Percentiles rank a stretch among this genome's conserved stretches.
phyloP scores from a whole-genome alignment of 2,888 invertebrate genomes.

The Chrysina gloriosa region DNA sequence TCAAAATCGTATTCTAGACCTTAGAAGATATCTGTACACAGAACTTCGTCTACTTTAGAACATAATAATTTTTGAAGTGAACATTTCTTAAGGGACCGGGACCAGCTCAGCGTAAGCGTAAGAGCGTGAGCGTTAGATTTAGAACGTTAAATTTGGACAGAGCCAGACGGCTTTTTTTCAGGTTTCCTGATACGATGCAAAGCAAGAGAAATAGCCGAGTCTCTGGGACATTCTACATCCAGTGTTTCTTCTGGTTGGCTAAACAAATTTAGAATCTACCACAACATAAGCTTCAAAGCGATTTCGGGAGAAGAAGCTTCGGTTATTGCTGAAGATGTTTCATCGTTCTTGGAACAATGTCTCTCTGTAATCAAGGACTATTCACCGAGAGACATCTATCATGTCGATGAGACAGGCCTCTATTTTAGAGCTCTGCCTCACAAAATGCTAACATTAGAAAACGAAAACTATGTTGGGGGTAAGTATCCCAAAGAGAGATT shows the following conservation, averaged over 20 bases:
- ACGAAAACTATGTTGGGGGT: too few relatives aligned
- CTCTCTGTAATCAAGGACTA: slow-evolving; percentile 19
- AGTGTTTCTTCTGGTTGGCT: slow-evolving; percentile 33
- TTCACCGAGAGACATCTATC: slow-evolving; percentile 34
- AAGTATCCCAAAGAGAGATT: slow-evolving; percentile 16
- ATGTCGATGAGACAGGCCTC: slow-evolving; percentile 34
- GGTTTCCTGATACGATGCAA: slow-evolving; percentile 25
- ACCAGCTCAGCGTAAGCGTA: too few relatives aligned
- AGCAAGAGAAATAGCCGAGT: slow-evolving; percentile 36
- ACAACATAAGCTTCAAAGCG: slow-evolving; percentile 31
- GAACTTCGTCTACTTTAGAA: too few relatives aligned
- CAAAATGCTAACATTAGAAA: slow-evolving; percentile 27
- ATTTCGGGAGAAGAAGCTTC: slow-evolving; percentile 37
- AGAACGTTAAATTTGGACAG: too few relatives aligned
- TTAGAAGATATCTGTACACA: too few relatives aligned
- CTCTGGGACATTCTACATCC: slow-evolving; percentile 29
- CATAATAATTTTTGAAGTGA: too few relatives aligned
- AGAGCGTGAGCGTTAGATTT: too few relatives aligned
- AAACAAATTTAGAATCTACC: slow-evolving; percentile 31
- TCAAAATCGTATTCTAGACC: too few relatives aligned
- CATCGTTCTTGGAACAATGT: slow-evolving; percentile 3
- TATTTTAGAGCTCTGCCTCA: slow-evolving; percentile 28
- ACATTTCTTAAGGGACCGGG: too few relatives aligned
- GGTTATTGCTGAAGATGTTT: too few relatives aligned
- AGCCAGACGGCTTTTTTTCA: slow-evolving; percentile 19